A percentile compares a stretch with the other conserved stretches of the same genome.
These are phyloP conservation scores for Drosophila tani DNA, from an alignment of 1,140 invertebrate species.

Conservation along the genomic window DNA sequence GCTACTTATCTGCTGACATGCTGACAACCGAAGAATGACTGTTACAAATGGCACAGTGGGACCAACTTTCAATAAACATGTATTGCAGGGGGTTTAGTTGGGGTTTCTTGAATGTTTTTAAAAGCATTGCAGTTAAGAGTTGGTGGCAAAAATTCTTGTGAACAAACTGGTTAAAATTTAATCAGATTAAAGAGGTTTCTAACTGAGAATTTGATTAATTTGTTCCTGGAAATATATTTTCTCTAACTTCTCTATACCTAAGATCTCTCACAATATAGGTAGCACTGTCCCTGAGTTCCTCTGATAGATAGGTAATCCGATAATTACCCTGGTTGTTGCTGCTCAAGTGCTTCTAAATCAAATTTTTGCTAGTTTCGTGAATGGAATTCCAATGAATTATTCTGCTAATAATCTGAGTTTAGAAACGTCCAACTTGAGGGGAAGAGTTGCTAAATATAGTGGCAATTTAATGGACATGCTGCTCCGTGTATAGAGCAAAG, in stretches of 20 bases:
- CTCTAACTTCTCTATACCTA: too few species aligned
- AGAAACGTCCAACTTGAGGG: not conserved
- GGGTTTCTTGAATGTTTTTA: too few species aligned
- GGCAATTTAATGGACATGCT: not conserved
- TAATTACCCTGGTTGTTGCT: not conserved
- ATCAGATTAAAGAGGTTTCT: too few species aligned
- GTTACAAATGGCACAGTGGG: not conserved
- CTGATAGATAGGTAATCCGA: not conserved
- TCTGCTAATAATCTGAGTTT: not conserved
- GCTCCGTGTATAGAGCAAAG: not conserved
- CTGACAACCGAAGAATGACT: not conserved
- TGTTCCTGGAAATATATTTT: too few species aligned
- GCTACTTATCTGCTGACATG: conserved; percentile 2
- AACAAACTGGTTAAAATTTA: too few species aligned
- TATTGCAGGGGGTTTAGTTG: too few species aligned
- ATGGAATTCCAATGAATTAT: not conserved
- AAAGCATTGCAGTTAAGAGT: too few species aligned
- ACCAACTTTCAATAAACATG: too few species aligned
- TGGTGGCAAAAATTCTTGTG: too few species aligned
- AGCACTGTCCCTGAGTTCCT: not conserved
- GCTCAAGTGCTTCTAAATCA: not conserved
- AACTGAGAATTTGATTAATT: too few species aligned
- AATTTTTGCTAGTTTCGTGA: conserved; percentile 12
- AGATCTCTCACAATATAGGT: not conserved
- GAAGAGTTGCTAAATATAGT: conserved; percentile 1